These are phyloP conservation scores for Calyptomena viridis DNA, from an alignment of 2,113 vertebrate species.

Conservation along the genomic window DNA sequence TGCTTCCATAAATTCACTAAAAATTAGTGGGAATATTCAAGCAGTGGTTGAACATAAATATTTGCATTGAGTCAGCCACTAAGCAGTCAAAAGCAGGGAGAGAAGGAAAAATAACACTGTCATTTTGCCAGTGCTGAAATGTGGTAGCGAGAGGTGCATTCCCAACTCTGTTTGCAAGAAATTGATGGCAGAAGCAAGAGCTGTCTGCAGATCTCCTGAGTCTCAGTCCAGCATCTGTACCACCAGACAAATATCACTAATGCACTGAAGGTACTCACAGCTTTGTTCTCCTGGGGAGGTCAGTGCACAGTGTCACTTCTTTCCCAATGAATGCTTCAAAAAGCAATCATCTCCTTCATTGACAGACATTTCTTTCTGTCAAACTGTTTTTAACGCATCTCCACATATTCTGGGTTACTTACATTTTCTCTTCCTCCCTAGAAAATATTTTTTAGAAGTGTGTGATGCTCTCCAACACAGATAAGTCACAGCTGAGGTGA, in stretches of 20 bases:
- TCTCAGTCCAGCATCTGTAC: not conserved
- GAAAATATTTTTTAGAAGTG: not conserved
- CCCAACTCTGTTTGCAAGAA: not conserved
- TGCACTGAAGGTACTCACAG: not conserved
- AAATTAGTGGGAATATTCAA: not conserved
- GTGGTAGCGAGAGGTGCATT: not conserved
- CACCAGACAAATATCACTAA: not conserved
- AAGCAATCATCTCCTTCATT: not conserved
- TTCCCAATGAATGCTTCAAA: not conserved
- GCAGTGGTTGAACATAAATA: not conserved
- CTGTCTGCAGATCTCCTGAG: not conserved
- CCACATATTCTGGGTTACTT: not conserved
- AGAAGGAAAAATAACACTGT: not conserved
- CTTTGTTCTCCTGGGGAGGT: not conserved
- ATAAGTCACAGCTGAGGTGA: not conserved
- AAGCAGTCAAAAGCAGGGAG: not conserved
- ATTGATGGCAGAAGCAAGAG: not conserved
- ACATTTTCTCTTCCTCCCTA: not conserved
- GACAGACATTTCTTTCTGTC: not conserved
- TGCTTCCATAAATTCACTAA: not conserved
- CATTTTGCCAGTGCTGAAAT: not conserved
- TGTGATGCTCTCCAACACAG: not conserved
- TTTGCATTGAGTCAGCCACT: accelerated
- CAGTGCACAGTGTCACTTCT: not conserved
- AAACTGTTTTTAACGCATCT: not conserved